Evolutionary conservation across 1,140 invertebrate genomes (phyloP).

Genomic region (Matsumurasca onukii): DNA sequence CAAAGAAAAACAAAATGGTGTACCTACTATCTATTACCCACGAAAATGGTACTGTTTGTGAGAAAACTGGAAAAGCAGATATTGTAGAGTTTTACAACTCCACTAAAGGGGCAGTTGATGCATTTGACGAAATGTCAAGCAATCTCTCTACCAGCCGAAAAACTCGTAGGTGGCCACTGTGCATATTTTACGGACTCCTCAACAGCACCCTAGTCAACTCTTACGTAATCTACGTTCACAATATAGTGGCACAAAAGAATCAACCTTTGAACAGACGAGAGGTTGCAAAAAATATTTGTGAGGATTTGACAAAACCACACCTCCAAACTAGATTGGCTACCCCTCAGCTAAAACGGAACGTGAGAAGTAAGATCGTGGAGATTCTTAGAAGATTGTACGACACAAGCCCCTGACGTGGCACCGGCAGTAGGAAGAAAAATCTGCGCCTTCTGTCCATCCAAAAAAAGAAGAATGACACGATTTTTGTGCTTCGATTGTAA

Average conservation of each 20-base stretch:
- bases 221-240: conserved; percentile 20
- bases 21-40: conserved; percentile 43
- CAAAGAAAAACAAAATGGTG: conserved; percentile 43
- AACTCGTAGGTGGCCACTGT: conserved; percentile 46
- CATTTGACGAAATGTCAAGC: conserved; percentile 49
- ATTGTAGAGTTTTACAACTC: conserved; percentile 49
- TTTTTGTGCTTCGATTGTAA: conserved; percentile 24
- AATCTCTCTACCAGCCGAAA: conserved; percentile 43
- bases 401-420: conserved; percentile 8
- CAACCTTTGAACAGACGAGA: conserved; percentile 20
- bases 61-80: too few relatives aligned
- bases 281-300: conserved; percentile 7
- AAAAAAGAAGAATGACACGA: conserved; percentile 3
- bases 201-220: conserved; percentile 41
- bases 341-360: background rate
- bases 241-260: conserved; percentile 9
- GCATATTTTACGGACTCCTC: conserved; percentile 43
- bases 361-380: conserved; percentile 2
- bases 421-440: background rate
- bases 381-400: background rate
- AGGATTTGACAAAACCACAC: conserved; percentile 19
- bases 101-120: conserved; percentile 52
- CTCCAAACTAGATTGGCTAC: background rate
- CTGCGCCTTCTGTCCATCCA: conserved; percentile 7
- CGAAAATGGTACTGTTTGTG: conserved; percentile 42